Evolutionary conservation across 2,888 invertebrate species (phyloP).

Genomic region (Sminthurides aquaticus): DNA sequence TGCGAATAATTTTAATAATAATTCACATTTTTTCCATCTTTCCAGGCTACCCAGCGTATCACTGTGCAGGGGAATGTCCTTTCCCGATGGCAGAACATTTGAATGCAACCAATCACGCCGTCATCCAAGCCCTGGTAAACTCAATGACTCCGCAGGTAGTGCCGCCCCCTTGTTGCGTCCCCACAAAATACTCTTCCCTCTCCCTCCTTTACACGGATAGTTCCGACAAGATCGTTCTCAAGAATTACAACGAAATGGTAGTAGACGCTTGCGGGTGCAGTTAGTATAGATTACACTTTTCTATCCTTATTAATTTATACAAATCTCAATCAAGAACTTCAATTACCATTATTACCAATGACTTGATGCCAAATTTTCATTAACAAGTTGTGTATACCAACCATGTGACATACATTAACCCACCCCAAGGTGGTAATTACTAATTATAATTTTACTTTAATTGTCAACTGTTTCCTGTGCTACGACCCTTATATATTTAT

Average conservation of each 20-base stretch:
- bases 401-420: background rate
- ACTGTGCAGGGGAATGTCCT: constrained; percentile 90
- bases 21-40: constrained; percentile 8
- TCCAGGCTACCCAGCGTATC: constrained; percentile 85
- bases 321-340: background rate
- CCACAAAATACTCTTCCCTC: constrained; percentile 85
- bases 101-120: constrained; percentile 97
- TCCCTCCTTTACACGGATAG: constrained; percentile 95
- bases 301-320: background rate
- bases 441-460: no score
- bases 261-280: constrained; percentile 97
- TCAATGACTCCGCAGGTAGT: constrained; percentile 82
- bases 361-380: constrained; percentile 4
- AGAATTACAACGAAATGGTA: constrained; percentile 98
- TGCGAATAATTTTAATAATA: no score
- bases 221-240: constrained; percentile 88
- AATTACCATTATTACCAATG: background rate
- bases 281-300: constrained; percentile 48
- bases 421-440: no score
- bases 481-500: background rate
- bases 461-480: background rate
- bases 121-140: constrained; percentile 93
- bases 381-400: background rate
- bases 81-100: constrained; percentile 88
- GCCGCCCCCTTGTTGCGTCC: constrained; percentile 95